Base-by-base conservation (phyloP, 2,113 vertebrate species). In the Gymnorhina tibicen region DNA sequence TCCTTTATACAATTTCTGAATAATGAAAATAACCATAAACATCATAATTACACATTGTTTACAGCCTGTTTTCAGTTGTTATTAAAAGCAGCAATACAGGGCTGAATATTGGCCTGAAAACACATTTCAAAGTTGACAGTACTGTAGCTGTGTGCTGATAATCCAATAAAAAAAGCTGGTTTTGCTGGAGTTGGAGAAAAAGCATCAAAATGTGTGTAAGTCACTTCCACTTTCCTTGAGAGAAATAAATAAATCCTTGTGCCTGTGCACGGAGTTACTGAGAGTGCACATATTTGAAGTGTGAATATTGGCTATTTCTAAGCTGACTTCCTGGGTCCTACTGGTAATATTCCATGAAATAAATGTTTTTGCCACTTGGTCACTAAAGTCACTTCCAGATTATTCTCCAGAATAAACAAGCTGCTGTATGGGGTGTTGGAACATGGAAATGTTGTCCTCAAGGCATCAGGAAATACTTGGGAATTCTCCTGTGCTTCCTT, bases 131-230 rank as follows among this genome's bases (percentile, higher is more conserved):
- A 37, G 26, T 6, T 70, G 60, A 37, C 7, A 33, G 0, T 10
- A 4, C 13, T 37, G 32, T 21, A 73, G 37, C 24, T 67, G 15
- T 22, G 19, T 79, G 52, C 35, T 59, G 52, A 35, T 33, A 59
- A 56, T 37, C 32, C 42, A 73, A 39, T 58, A 1, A 5, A 7
- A 6, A 18, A 55, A 80, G 3, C 32, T 1, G 4, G 0, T 30
- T 91, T 69, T 18, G 24, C 50, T 78, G 55, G 13, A 59, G 4
- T 13, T 68, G 69, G 20, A 59, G 44, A 42, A 58, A 19, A 60
- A 44, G 1, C 37, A 68, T 60, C 33, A 10, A 42, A 44, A 68
- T 33, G 17, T 35, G 20, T 67, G 3, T 58, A 32, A 53, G 11
- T 91, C 22, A 3, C n/a, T 16, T 41, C 44, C 2, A 1, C 16